These are phyloP conservation scores for Lasioglossum leucozonium DNA, from an alignment of 2,888 invertebrate genomes.

Conservation along the genomic window DNA sequence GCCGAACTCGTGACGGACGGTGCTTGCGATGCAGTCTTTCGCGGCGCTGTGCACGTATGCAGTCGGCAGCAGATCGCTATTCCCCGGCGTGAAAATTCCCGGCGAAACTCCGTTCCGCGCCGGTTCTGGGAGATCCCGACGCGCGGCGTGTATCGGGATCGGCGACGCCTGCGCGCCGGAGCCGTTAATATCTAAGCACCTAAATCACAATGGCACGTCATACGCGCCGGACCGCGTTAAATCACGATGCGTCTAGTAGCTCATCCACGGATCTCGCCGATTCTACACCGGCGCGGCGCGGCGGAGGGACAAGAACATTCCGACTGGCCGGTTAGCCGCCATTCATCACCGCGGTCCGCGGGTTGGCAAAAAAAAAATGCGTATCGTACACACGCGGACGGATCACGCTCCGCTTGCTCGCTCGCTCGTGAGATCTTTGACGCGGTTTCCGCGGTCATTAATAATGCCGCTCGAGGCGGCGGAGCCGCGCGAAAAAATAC, in stretches of 20 bases:
- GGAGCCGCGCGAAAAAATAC: conserved; percentile 46
- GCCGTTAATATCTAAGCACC: conserved; percentile 59
- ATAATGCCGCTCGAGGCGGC: conserved; percentile 65
- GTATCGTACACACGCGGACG: conserved; percentile 68
- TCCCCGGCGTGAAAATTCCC: conserved; percentile 31
- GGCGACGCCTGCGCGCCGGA: background rate
- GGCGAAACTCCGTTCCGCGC: conserved; percentile 13
- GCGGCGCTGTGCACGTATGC: background rate
- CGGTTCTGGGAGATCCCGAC: conserved; percentile 13
- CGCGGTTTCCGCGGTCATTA: conserved; percentile 73
- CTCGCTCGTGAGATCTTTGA: conserved; percentile 69
- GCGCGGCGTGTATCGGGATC: background rate
- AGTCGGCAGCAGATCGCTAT: background rate
- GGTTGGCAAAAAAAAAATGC: conserved; percentile 61
- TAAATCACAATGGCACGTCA: conserved; percentile 64
- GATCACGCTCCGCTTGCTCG: conserved; percentile 57
- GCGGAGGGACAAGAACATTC: conserved; percentile 66
- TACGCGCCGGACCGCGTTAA: conserved; percentile 64
- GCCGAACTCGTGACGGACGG: conserved; percentile 27
- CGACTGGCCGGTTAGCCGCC: conserved; percentile 61
- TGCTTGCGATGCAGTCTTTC: conserved; percentile 44
- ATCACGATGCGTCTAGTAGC: conserved; percentile 66
- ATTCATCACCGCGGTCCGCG: conserved; percentile 65
- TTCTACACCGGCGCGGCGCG: conserved; percentile 57
- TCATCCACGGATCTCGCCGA: conserved; percentile 60